Base-by-base conservation (phyloP, 2,888 invertebrate genomes). In the Ornithoptera alexandrae region DNA sequence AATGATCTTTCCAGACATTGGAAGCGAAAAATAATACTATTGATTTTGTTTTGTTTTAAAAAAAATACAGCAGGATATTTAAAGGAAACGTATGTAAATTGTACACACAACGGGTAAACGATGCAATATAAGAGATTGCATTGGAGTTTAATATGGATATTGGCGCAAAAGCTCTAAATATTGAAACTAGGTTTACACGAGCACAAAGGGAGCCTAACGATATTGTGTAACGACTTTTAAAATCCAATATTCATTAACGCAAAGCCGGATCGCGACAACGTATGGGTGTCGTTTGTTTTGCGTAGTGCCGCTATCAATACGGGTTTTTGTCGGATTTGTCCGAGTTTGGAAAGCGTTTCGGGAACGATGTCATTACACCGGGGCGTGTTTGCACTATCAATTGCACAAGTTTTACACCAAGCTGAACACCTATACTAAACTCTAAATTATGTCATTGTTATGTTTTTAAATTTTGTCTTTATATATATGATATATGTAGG, bases 221-320 rank as follows among this genome's bases (percentile, higher is more conserved):
- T 74, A 75, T 74, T 72, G 72, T 69, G 74, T 74, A 75, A 73
- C 73, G 73, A 74, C 74, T 75, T 76, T 74, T 75, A 75, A 76
- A 78, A 72, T 74, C 73, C 74, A 74, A 75, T 75, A 76, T 74
- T 77, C 76, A 77, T 76, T 77, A 77, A 72, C 71, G 74, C 70
- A 72, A 73, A 75, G 72, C 74, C 73, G 73, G 73, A 74, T 76
- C 69, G 67, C 67, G 59, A 63, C 66, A 67, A 70, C 59, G 70
- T 67, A 70, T 70, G 62, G 67, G 30, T 70, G 65, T 62, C 62
- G 69, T 70, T 70, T 70, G 65, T 66, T 59, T 68, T 60, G 36
- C 53, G 63, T 68, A 68, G 59, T 63, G 63, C 63, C 68, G 50
- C 63, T 63, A 68, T 68, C 71, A 71, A 73, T 72, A 70, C 68